Conservation (phyloP, 2,113 vertebrate species). For the Sylvia atricapilla region DNA sequence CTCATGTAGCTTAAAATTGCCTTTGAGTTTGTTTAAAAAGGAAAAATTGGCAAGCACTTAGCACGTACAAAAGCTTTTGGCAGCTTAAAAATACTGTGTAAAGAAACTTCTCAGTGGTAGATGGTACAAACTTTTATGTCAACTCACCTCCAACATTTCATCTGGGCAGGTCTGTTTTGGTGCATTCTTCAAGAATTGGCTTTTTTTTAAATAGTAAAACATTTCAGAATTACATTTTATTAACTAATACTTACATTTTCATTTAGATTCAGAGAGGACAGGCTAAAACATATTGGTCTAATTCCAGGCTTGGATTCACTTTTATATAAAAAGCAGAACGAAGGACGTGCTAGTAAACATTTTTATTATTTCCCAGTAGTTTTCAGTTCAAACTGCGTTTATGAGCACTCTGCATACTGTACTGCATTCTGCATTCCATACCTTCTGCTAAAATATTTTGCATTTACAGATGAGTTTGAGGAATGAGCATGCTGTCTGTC, state of each 20-base stretch:
- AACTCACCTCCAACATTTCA: background rate
- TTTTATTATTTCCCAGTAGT: background rate
- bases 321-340: background rate
- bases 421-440: background rate
- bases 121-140: slow-evolving; percentile 15
- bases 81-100: slow-evolving; percentile 22
- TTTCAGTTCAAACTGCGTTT: background rate
- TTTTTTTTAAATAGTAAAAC: background rate
- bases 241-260: background rate
- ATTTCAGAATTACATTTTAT: background rate
- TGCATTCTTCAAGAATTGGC: background rate
- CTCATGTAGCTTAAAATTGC: slow-evolving; percentile 31
- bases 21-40: background rate
- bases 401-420: background rate
- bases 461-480: background rate
- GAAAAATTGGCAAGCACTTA: background rate
- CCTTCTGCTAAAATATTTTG: background rate
- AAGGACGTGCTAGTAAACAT: rapidly evolving
- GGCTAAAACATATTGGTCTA: background rate
- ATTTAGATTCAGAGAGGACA: background rate
- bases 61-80: slow-evolving; percentile 1
- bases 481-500: background rate
- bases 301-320: background rate
- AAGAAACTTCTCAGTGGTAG: slow-evolving; percentile 40
- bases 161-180: background rate